phyloP scores from a whole-genome alignment of 2,113 vertebrate genomes.

The Oreocharis arfaki region DNA sequence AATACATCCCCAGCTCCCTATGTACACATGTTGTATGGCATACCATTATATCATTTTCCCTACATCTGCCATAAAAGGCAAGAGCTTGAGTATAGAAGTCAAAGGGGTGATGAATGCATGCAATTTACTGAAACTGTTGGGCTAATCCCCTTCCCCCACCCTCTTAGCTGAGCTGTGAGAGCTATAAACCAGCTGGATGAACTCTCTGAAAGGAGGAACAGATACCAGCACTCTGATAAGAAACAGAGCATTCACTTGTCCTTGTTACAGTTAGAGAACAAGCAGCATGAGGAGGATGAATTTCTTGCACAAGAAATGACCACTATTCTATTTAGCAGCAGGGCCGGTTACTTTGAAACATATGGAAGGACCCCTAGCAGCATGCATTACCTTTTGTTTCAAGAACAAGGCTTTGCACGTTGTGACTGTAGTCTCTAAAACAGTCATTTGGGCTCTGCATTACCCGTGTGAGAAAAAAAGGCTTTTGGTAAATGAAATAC shows the following conservation, averaged over 20 bases:
- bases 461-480: background rate
- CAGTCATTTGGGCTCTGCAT: background rate
- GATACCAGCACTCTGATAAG: slow-evolving; percentile 33
- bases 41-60: background rate
- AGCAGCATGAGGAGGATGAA: background rate
- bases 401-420: background rate
- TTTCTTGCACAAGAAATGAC: background rate
- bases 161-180: background rate
- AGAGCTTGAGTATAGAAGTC: background rate
- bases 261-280: background rate
- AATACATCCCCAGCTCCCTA: background rate
- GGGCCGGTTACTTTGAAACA: background rate
- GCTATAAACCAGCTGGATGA: slow-evolving; percentile 32
- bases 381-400: background rate
- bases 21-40: background rate
- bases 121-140: slow-evolving; percentile 27
- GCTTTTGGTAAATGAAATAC: background rate
- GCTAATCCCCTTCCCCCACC: background rate
- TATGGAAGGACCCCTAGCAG: background rate
- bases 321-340: background rate
- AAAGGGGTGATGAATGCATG: slow-evolving; percentile 5
- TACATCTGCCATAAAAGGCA: slow-evolving; percentile 39
- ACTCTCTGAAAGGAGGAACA: background rate
- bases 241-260: slow-evolving; percentile 28
- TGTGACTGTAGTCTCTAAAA: background rate